Evolutionary conservation across 2,888 invertebrate species (phyloP).

Genomic region (Therioaphis trifolii): DNA sequence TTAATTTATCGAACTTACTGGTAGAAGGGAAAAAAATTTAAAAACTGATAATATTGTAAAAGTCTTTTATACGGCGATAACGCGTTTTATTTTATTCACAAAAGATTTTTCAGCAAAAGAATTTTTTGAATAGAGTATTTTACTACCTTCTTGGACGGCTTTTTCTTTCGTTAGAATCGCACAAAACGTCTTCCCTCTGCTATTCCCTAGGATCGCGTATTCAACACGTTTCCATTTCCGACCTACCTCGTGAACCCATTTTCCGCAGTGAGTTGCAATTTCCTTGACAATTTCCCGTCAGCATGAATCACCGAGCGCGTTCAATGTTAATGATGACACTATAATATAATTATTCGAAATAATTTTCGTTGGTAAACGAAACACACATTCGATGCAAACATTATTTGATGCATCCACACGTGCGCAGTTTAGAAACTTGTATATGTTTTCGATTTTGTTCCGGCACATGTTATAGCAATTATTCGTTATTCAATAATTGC

Average conservation of each 20-base stretch:
- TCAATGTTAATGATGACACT: conserved; percentile 35
- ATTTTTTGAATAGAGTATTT: conserved; percentile 52
- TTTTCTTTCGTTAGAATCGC: conserved; percentile 42
- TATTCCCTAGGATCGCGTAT: conserved; percentile 24
- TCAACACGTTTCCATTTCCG: conserved; percentile 62
- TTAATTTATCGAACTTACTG: conserved; percentile 39
- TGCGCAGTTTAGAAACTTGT: not conserved
- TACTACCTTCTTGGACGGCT: conserved; percentile 15
- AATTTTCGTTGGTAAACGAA: conserved; percentile 33
- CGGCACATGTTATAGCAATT: not conserved
- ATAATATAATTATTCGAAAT: conserved; percentile 43
- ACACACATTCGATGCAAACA: conserved; percentile 1
- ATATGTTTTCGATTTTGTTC: not conserved
- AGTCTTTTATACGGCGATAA: conserved; percentile 46
- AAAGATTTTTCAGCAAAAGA: conserved; percentile 44
- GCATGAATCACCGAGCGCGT: conserved; percentile 18
- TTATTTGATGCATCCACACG: not conserved
- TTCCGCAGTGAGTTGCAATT: conserved; percentile 56
- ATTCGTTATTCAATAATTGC: conserved; percentile 1
- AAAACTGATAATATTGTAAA: conserved; percentile 39
- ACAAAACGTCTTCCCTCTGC: conserved; percentile 42
- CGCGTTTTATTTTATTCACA: conserved; percentile 51
- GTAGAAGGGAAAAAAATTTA: not conserved
- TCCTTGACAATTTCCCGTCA: conserved; percentile 59
- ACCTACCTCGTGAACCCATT: conserved; percentile 46